These are phyloP conservation scores for Bombus haemorrhoidalis DNA, from an alignment of 1,140 invertebrate genomes.

Conservation along the genomic window DNA sequence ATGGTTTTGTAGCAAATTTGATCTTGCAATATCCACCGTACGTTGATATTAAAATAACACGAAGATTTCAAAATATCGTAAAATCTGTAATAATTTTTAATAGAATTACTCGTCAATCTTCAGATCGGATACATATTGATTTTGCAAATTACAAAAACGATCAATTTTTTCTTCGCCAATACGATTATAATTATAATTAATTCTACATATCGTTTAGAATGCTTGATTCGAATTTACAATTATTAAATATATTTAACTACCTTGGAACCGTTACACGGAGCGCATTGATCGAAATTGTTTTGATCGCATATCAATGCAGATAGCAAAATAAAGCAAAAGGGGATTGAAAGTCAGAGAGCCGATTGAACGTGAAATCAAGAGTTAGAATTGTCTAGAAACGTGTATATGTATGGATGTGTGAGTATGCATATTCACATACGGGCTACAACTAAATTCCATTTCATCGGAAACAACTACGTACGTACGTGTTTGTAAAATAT, in stretches of 20 bases:
- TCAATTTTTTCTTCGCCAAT: neutral
- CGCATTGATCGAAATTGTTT: slow-evolving; percentile 3
- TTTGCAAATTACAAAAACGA: neutral
- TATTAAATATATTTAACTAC: slow-evolving; percentile 15
- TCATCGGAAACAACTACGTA: neutral
- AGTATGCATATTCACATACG: neutral
- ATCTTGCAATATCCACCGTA: neutral
- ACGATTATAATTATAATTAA: no score
- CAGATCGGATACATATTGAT: neutral
- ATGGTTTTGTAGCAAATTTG: neutral
- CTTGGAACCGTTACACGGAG: neutral
- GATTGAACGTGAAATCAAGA: slow-evolving; percentile 22
- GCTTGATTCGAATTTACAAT: neutral
- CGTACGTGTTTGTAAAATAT: neutral
- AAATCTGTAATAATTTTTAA: neutral
- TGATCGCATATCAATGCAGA: slow-evolving; percentile 2
- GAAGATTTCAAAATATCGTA: no score
- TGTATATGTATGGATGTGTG: neutral
- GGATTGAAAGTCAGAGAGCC: slow-evolving; percentile 18
- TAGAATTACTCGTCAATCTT: neutral
- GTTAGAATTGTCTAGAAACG: slow-evolving; percentile 16
- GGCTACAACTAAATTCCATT: neutral
- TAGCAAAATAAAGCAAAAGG: slow-evolving; percentile 24
- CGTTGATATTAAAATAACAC: no score
- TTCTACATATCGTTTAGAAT: no score